These are phyloP conservation scores for Orbicella faveolata DNA, from an alignment of 64 coral and sea anemone species.

Conservation along the genomic window DNA sequence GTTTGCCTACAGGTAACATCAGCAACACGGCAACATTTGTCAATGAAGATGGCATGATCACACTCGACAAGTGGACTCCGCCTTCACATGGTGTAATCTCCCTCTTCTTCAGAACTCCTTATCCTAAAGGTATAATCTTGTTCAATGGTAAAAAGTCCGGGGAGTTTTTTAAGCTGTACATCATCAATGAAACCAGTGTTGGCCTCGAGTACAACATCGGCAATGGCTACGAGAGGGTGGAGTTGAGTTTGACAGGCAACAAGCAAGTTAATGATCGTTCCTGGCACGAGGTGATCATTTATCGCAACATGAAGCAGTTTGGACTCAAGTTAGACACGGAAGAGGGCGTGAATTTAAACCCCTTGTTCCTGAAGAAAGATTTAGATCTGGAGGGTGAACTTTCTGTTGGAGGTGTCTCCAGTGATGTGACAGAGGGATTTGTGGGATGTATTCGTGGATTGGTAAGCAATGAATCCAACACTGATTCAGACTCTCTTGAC, in stretches of 20 bases:
- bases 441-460: constrained; percentile 86
- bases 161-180: constrained; percentile 41
- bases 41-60: constrained; percentile 57
- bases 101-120: constrained; percentile 46
- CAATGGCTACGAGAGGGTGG: constrained; percentile 15
- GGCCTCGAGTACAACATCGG: constrained; percentile 40
- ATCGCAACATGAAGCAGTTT: constrained; percentile 58
- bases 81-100: constrained; percentile 54
- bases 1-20: constrained; percentile 9
- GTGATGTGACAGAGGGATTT: constrained; percentile 70
- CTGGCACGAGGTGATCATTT: constrained; percentile 43
- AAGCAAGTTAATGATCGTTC: constrained; percentile 14
- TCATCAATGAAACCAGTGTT: constrained; percentile 23
- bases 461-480: constrained; percentile 38
- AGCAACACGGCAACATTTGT: constrained; percentile 61
- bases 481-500: not conserved
- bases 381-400: constrained; percentile 30
- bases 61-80: constrained; percentile 26
- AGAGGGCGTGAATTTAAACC: constrained; percentile 10
- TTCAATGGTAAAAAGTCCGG: constrained; percentile 20
- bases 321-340: constrained; percentile 31
- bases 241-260: not conserved
- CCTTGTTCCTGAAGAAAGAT: constrained; percentile 33
- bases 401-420: constrained; percentile 43
- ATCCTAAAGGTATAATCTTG: constrained; percentile 36